A percentile compares a stretch with the other conserved stretches of the same genome.
Conservation (phyloP, 2,113 vertebrate species). For the Passer montanus region DNA sequence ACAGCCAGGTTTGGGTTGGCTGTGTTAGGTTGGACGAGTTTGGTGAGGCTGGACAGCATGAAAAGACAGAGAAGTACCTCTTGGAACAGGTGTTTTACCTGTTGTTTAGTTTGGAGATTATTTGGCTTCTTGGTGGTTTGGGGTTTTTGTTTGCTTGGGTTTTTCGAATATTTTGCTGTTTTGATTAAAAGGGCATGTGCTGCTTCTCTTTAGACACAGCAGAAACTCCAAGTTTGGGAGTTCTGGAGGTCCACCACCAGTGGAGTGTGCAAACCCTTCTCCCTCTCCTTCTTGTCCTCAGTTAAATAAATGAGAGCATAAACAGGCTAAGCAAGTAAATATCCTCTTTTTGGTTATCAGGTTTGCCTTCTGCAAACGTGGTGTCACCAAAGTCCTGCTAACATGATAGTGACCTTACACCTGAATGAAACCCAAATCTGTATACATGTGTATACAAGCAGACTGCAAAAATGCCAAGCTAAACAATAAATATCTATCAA, state of each 20-base stretch:
- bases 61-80: neutral
- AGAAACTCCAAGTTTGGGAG: neutral
- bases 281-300: neutral
- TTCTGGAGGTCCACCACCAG: neutral
- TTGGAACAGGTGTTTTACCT: neutral
- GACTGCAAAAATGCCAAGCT: neutral
- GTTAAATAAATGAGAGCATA: neutral
- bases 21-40: neutral
- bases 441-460: neutral
- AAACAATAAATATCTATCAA: neutral
- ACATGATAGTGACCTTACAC: neutral
- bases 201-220: neutral
- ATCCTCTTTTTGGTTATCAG: neutral
- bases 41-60: neutral
- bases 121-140: neutral
- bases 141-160: accelerated
- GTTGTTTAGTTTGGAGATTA: accelerated
- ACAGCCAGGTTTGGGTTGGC: neutral
- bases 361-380: neutral
- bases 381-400: neutral
- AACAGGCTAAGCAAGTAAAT: neutral
- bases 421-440: neutral
- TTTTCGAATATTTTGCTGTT: neutral
- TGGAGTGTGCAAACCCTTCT: neutral
- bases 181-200: neutral